phyloP scores from a whole-genome alignment of 2,113 vertebrate species.

The Corythornis vintsioides region DNA sequence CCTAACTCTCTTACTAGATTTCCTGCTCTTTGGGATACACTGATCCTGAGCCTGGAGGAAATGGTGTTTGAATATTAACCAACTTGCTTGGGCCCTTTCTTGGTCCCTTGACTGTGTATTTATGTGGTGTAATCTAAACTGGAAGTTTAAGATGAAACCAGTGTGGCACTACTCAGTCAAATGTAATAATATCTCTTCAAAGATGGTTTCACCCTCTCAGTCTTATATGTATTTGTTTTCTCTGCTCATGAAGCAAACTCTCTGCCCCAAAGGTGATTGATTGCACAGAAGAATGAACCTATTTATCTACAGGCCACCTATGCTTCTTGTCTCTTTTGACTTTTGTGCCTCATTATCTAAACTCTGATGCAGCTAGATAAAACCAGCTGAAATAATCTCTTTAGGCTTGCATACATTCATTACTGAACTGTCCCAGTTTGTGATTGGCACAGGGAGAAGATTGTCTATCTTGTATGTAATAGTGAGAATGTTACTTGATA shows the following conservation, averaged over 20 bases:
- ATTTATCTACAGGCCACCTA: constrained; percentile 53
- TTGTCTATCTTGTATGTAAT: not conserved
- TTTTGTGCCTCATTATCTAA: constrained; percentile 22
- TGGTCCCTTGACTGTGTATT: not conserved
- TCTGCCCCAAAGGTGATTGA: constrained; percentile 9
- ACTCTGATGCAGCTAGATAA: constrained; percentile 36
- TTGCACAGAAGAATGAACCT: constrained; percentile 27
- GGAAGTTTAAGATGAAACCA: not conserved
- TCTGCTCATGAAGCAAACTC: not conserved
- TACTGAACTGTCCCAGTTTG: not conserved
- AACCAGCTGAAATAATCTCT: not conserved
- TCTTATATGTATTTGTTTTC: constrained; percentile 36
- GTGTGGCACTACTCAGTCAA: not conserved
- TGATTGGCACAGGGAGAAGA: not conserved
- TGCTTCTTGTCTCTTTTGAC: constrained; percentile 6
- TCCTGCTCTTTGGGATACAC: too few relatives aligned
- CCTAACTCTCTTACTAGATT: too few relatives aligned
- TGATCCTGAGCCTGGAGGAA: too few relatives aligned
- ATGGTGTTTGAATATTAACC: too few relatives aligned
- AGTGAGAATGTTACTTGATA: not conserved
- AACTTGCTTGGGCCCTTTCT: too few relatives aligned
- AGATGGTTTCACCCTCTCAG: not conserved
- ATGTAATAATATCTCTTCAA: not conserved
- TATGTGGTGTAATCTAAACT: not conserved
- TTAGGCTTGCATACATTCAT: not conserved